These are phyloP conservation scores for Chrysolina haemoptera DNA, from an alignment of 2,888 invertebrate genomes.

Conservation along the genomic window DNA sequence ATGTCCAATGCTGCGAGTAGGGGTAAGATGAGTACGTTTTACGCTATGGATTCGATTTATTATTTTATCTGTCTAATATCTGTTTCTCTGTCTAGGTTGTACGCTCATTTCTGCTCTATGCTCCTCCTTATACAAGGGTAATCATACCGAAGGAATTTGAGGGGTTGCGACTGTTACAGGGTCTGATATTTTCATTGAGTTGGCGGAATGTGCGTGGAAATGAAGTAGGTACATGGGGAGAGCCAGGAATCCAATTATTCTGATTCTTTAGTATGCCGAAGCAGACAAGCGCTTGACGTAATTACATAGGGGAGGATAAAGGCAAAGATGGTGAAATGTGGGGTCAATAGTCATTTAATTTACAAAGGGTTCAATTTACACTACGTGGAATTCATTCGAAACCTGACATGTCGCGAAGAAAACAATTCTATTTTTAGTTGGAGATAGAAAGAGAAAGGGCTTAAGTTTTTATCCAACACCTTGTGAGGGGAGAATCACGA, in stretches of 20 bases:
- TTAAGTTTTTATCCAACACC: too few species aligned
- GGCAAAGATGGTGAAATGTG: neutral
- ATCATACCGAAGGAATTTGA: constrained; percentile 6
- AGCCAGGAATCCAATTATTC: neutral
- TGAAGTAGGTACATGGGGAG: neutral
- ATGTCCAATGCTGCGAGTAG: constrained; percentile 24
- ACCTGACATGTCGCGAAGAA: neutral
- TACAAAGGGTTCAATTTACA: neutral
- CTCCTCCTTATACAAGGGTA: constrained; percentile 6
- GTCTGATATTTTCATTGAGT: constrained; percentile 9
- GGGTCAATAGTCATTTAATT: neutral
- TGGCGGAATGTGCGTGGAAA: neutral
- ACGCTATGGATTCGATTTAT: constrained; percentile 26
- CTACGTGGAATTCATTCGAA: neutral
- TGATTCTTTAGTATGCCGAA: neutral
- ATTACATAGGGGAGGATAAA: neutral
- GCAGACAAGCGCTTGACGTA: neutral
- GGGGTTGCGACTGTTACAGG: neutral
- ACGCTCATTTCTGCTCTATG: constrained; percentile 14
- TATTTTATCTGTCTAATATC: constrained; percentile 31
- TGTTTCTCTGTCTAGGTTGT: constrained; percentile 16
- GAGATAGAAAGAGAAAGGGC: too few species aligned
- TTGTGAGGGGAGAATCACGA: too few species aligned
- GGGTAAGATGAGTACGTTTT: constrained; percentile 28
- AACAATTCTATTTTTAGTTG: neutral